phyloP scores from a whole-genome alignment of 2,113 vertebrate species.

The Oryzias celebensis region DNA sequence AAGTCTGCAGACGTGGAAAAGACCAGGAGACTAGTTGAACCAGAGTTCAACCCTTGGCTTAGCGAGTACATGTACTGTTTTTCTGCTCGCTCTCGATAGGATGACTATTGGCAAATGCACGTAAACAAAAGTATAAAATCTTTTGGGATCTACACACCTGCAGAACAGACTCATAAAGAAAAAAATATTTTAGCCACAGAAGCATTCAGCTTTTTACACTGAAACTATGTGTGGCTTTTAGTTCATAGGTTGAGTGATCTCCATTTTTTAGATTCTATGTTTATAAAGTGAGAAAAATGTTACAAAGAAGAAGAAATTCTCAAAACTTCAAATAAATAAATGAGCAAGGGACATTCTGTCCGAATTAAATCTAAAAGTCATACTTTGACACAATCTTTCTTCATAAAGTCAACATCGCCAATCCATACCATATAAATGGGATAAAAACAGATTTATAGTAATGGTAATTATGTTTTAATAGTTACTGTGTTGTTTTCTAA shows the following conservation, averaged over 20 bases:
- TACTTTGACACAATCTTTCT: neutral
- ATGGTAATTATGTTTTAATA: too few species aligned
- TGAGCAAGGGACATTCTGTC: neutral
- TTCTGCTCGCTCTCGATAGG: slow-evolving; percentile 83
- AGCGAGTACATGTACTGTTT: slow-evolving; percentile 97
- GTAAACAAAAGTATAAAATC: slow-evolving; percentile 20
- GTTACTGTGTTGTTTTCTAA: too few species aligned
- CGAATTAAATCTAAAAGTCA: slow-evolving; percentile 15
- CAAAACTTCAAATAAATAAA: neutral
- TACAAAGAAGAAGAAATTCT: neutral
- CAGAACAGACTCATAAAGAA: neutral
- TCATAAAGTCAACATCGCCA: too few species aligned
- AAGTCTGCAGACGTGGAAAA: slow-evolving; percentile 80
- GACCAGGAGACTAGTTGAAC: slow-evolving; percentile 61
- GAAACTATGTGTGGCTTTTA: slow-evolving; percentile 26
- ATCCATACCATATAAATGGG: too few species aligned
- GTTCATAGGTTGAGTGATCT: neutral
- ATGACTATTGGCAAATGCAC: slow-evolving; percentile 2
- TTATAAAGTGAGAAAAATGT: neutral
- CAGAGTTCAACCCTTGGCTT: slow-evolving; percentile 88
- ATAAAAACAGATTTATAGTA: too few species aligned
- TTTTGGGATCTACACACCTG: neutral
- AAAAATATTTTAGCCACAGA: too few species aligned
- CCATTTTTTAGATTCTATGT: slow-evolving; percentile 15
- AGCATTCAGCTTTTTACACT: slow-evolving; percentile 11